These are phyloP conservation scores for Thamnophis sirtalis DNA, from an alignment of 2,113 vertebrate genomes.

Conservation along the genomic window DNA sequence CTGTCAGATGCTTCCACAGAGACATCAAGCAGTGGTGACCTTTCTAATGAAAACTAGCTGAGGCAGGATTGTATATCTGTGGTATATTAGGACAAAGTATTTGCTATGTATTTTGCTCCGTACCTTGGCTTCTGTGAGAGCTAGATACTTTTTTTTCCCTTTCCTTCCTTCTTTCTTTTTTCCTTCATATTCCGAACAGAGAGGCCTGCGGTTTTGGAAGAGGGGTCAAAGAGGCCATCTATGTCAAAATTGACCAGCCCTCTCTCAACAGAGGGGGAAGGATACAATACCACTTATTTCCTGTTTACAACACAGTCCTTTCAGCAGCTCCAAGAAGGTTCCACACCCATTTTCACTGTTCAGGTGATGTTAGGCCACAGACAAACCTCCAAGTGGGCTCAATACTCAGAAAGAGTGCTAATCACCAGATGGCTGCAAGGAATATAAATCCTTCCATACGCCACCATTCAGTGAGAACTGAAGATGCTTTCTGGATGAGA, in stretches of 20 bases:
- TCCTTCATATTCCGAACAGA: neutral
- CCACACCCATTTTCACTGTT: neutral
- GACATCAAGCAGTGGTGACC: neutral
- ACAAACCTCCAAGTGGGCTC: no score
- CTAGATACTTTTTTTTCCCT: neutral
- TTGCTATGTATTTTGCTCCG: neutral
- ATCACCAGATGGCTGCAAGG: neutral
- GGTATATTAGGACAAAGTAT: neutral
- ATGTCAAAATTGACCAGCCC: neutral
- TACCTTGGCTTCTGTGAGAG: neutral
- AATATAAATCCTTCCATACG: neutral
- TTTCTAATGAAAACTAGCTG: neutral
- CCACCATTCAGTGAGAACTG: neutral
- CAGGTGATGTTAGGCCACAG: neutral
- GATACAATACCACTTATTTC: neutral
- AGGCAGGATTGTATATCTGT: neutral
- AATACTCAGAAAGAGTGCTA: neutral
- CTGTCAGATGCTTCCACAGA: neutral
- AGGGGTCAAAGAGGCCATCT: neutral
- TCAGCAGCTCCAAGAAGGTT: neutral
- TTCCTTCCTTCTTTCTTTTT: neutral
- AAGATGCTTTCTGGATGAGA: neutral
- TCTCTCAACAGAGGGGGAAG: neutral
- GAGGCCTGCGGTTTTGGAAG: neutral
- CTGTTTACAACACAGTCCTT: neutral